A percentile compares a stretch with the other conserved stretches of the same genome.
phyloP scores from a whole-genome alignment of 1,140 invertebrate species.

The Scaptomyza hsui region DNA sequence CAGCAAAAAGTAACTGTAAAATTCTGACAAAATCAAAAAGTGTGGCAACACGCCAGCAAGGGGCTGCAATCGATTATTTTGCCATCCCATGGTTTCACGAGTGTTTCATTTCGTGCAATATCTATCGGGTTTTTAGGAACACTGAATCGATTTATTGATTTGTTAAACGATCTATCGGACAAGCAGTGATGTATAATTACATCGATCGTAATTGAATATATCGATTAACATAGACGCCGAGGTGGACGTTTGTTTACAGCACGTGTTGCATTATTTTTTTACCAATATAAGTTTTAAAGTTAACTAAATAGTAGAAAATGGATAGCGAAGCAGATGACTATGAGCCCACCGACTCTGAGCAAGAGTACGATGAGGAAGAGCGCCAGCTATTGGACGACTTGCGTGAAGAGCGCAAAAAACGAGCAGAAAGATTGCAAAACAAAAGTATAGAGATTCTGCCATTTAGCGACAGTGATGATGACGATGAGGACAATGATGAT shows the following conservation, averaged over 20 bases:
- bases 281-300: neutral
- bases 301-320: slow-evolving; percentile 25
- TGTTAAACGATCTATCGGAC: too few species aligned
- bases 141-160: too few species aligned
- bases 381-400: slow-evolving; percentile 87
- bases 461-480: slow-evolving; percentile 85
- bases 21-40: too few species aligned
- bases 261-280: slow-evolving; percentile 54
- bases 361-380: slow-evolving; percentile 88
- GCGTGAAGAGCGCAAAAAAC: slow-evolving; percentile 84
- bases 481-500: slow-evolving; percentile 85
- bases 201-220: too few species aligned
- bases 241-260: slow-evolving; percentile 58
- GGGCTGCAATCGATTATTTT: neutral
- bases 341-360: slow-evolving; percentile 88
- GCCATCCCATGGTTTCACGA: too few species aligned
- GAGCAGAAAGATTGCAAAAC: slow-evolving; percentile 85
- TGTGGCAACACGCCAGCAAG: neutral
- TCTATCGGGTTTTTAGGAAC: too few species aligned
- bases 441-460: slow-evolving; percentile 88
- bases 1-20: neutral
- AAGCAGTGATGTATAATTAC: too few species aligned
- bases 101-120: too few species aligned
- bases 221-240: too few species aligned
- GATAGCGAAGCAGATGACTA: slow-evolving; percentile 84